phyloP scores from a whole-genome alignment of 2,797 vertebrate species.

The Pangasius djambal region DNA sequence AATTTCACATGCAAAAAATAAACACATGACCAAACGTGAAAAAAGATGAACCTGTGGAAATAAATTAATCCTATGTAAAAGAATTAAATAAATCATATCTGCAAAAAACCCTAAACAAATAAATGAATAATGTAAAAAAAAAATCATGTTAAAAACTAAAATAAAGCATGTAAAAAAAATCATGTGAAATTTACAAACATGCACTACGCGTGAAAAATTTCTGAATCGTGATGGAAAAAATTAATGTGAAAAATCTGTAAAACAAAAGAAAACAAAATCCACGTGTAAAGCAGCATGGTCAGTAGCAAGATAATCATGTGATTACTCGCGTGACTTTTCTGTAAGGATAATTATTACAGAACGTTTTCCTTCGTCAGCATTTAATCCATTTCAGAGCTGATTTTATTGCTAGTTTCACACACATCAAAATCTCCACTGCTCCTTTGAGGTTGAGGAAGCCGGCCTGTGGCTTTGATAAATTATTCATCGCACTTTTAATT shows the following conservation, averaged over 20 bases:
- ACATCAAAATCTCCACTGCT: conserved; percentile 10
- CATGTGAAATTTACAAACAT: neutral
- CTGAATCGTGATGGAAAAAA: neutral
- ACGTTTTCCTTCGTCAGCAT: neutral
- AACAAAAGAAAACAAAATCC: too few relatives aligned
- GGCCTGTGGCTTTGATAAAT: conserved; percentile 28
- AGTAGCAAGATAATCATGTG: neutral
- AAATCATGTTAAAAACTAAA: neutral
- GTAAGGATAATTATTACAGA: too few relatives aligned
- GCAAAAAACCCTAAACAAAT: neutral
- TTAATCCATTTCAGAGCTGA: neutral
- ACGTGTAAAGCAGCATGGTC: too few relatives aligned
- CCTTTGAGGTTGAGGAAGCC: neutral
- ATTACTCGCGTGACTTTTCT: neutral
- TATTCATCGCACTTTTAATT: conserved; percentile 39
- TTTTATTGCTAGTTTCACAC: conserved; percentile 1
- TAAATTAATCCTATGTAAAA: neutral
- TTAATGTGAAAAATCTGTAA: neutral
- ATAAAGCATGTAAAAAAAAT: neutral
- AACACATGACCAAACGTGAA: neutral
- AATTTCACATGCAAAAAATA: neutral
- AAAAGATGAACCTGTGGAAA: neutral
- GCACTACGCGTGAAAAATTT: neutral
- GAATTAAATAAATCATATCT: neutral
- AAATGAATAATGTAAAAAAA: neutral